phyloP scores from a whole-genome alignment of 2,797 vertebrate genomes.

The Galago senegalensis region DNA sequence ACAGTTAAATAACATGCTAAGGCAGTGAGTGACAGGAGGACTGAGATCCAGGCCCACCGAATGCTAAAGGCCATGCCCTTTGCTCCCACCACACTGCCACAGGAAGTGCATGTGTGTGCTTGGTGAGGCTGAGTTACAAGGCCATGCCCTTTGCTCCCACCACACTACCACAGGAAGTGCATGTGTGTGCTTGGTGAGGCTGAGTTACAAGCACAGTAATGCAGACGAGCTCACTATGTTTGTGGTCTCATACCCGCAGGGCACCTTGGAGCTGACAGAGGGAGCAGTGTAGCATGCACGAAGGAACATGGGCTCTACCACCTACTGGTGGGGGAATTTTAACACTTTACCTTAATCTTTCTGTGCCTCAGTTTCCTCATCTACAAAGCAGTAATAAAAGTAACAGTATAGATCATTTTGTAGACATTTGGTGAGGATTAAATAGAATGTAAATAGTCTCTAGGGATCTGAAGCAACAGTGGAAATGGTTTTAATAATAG shows the following conservation, averaged over 20 bases:
- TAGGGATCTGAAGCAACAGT: background rate
- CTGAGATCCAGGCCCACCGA: background rate
- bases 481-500: background rate
- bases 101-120: background rate
- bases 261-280: background rate
- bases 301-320: background rate
- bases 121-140: background rate
- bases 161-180: background rate
- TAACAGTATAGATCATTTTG: background rate
- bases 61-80: background rate
- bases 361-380: constrained; percentile 13
- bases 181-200: background rate
- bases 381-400: background rate
- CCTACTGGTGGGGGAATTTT: background rate
- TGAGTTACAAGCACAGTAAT: background rate
- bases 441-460: background rate
- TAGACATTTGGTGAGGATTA: background rate
- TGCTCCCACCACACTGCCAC: background rate
- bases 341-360: background rate
- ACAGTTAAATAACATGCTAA: background rate
- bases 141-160: background rate
- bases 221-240: background rate
- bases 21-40: background rate
- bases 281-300: fast-evolving
- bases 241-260: background rate